These are phyloP conservation scores for Eristalis arbustorum DNA, from an alignment of 2,888 invertebrate species.

Conservation along the genomic window DNA sequence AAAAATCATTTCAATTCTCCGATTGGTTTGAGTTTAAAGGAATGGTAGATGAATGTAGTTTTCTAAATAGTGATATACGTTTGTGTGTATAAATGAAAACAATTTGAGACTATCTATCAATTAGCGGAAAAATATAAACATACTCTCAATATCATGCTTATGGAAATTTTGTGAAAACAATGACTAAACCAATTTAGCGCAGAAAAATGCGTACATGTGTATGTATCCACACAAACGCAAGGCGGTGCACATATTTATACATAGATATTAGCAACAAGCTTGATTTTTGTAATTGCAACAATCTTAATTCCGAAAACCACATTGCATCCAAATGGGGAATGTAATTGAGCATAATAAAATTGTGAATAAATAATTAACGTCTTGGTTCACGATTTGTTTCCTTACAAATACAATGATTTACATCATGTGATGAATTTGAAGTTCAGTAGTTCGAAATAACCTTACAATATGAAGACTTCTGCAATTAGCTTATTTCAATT, in stretches of 20 bases:
- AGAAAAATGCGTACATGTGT: neutral
- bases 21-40: neutral
- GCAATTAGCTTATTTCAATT: neutral
- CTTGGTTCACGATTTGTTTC: neutral
- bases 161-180: conserved; percentile 5
- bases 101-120: conserved; percentile 1
- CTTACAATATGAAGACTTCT: neutral
- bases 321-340: neutral
- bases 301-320: neutral
- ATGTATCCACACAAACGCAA: neutral
- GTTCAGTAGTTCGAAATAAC: neutral
- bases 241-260: neutral
- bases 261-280: neutral
- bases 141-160: conserved; percentile 6
- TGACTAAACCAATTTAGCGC: conserved; percentile 19
- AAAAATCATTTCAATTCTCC: neutral
- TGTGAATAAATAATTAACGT: conserved; percentile 11
- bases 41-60: neutral
- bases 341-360: conserved; percentile 25
- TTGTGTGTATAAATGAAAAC: conserved; percentile 12
- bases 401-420: neutral
- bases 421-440: neutral
- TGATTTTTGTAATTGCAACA: conserved; percentile 1
- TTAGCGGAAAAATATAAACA: conserved; percentile 18
- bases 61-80: conserved; percentile 1